Base-by-base conservation (phyloP, 2,113 vertebrate genomes). In the Pholis gunnellus region DNA sequence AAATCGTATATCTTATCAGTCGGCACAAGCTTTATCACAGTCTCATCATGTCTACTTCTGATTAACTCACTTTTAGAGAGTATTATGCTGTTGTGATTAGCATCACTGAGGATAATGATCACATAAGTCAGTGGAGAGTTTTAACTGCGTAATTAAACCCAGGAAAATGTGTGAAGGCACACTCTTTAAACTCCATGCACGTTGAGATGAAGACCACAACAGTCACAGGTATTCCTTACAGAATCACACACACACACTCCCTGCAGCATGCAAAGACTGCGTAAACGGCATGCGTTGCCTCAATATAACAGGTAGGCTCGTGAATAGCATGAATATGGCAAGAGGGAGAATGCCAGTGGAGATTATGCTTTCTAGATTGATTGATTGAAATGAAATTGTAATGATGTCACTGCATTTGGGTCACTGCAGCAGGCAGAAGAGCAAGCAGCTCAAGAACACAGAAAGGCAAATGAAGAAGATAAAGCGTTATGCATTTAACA, bases 361-460 rank as follows among this genome's bases (percentile, higher is more conserved):
- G 40, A 15, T 78, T 57, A 50, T 2, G 17, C 57, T 52, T 66
- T 70, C 34, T 70, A 52, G 59, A 77, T 6, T 54, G 44, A 84
- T n/a, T 66, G 68, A 31, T 38, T 34, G 10, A 59, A 66, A 78
- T 83, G 0, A 54, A 72, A 54, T 61, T 80, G 73, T 20, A 61
- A 80, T 83, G 46, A 80, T 78, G 20, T 61, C 27, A n/a, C 48
- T 46, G 61, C 70, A 83, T 86, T 9, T 40, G 27, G 46, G 70
- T 64, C 60, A 59, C 7, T 46, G 74, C 61, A 64, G 57, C 75
- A 31, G 63, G 56, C 17, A 25, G 38, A 15, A 34, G 5, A 59
- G 44, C 65, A n/a, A 54, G 20, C 64, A 57, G 54, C 73, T 46
- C 25, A 40, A 34, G 8, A 72, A 48, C 13, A 38, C 44, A 71